Evolutionary conservation across 2,113 vertebrate species (phyloP).

Genomic region (Aspiorhynchus laticeps): DNA sequence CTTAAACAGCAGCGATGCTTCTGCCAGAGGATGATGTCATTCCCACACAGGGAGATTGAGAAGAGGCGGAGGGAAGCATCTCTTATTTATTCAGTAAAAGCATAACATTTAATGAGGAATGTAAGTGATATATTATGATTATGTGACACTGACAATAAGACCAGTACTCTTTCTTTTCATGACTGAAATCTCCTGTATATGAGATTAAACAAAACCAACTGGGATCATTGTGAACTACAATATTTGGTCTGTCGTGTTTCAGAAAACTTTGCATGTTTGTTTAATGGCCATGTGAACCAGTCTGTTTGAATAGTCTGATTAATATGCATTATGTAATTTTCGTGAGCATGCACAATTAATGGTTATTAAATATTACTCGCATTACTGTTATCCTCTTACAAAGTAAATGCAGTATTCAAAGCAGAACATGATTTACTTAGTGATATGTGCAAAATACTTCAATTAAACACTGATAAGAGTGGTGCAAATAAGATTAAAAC

Average conservation of each 20-base stretch:
- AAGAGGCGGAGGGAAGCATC: neutral
- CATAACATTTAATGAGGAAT: neutral
- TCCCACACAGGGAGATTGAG: constrained; percentile 3
- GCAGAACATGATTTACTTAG: neutral
- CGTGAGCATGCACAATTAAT: neutral
- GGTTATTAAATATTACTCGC: neutral
- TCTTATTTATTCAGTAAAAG: constrained; percentile 15
- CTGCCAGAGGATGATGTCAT: constrained; percentile 51
- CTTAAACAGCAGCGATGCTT: constrained; percentile 35
- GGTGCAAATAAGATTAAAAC: neutral
- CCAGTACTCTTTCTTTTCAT: neutral
- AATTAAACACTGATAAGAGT: neutral
- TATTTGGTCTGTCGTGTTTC: neutral
- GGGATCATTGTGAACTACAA: neutral
- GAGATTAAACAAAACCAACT: neutral
- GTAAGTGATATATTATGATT: neutral
- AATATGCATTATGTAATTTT: neutral
- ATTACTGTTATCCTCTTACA: neutral
- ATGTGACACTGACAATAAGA: neutral
- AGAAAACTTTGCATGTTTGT: neutral
- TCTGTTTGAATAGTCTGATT: neutral
- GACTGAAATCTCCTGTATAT: neutral
- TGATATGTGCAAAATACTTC: neutral
- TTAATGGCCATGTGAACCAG: neutral
- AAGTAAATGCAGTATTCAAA: neutral